Evolutionary conservation across 2,797 vertebrate genomes (phyloP).

Genomic region (Octomys mimax): DNA sequence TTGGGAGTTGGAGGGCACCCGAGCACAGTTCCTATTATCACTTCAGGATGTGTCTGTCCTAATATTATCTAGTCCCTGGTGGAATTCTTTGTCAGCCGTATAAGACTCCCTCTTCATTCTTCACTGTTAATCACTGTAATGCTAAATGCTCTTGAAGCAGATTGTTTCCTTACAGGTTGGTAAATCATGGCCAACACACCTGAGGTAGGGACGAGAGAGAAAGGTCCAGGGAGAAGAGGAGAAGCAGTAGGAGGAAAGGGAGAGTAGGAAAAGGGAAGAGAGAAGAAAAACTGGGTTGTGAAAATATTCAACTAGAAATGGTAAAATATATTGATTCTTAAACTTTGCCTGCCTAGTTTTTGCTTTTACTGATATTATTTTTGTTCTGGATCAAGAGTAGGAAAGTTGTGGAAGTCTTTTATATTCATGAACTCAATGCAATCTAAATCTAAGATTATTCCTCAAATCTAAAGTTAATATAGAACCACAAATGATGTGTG

Average conservation of each 20-base stretch:
- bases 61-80: background rate
- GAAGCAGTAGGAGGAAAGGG: too few species aligned
- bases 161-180: constrained; percentile 1
- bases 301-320: background rate
- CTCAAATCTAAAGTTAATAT: constrained; percentile 65
- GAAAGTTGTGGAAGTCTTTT: background rate
- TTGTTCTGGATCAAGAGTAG: constrained; percentile 10
- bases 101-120: constrained; percentile 25
- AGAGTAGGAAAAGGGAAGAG: rapidly evolving
- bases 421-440: background rate
- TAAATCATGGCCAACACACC: background rate
- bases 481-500: constrained; percentile 58
- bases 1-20: constrained; percentile 21
- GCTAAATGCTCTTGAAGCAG: constrained; percentile 32
- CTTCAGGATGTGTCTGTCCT: constrained; percentile 39
- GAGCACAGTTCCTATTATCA: constrained; percentile 24
- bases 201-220: too few species aligned
- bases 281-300: background rate
- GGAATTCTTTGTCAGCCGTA: constrained; percentile 35
- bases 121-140: background rate
- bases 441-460: constrained; percentile 65
- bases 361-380: constrained; percentile 42
- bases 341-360: background rate
- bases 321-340: constrained; percentile 1
- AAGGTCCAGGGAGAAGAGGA: background rate